These are phyloP conservation scores for Fragum fragum DNA, from an alignment of 2,888 invertebrate genomes.

Conservation along the genomic window DNA sequence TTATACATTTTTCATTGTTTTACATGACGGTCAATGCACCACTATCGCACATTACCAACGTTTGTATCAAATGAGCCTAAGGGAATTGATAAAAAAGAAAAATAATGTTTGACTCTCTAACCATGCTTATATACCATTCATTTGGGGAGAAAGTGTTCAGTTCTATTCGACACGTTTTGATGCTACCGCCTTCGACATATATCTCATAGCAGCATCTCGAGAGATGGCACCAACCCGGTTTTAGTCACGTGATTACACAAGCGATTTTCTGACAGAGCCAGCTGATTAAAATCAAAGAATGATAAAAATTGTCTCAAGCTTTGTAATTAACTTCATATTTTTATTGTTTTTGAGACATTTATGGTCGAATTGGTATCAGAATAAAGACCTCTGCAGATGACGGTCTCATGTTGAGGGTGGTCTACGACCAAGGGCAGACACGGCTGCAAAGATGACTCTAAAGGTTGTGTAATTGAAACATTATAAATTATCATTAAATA, in stretches of 20 bases:
- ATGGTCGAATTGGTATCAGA: background rate
- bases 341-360: slow-evolving; percentile 6
- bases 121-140: background rate
- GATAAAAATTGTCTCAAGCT: slow-evolving; percentile 22
- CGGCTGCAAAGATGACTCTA: background rate
- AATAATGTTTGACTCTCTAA: background rate
- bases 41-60: background rate
- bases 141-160: background rate
- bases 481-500: background rate
- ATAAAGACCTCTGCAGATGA: background rate
- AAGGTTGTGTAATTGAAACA: background rate
- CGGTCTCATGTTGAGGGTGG: background rate
- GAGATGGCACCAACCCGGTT: slow-evolving; percentile 18
- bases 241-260: slow-evolving; percentile 17
- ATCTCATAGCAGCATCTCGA: background rate
- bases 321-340: slow-evolving; percentile 14
- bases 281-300: slow-evolving; percentile 24
- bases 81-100: no score
- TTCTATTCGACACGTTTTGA: slow-evolving; percentile 11
- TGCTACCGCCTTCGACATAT: background rate
- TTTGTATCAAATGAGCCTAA: no score
- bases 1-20: background rate
- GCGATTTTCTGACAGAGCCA: background rate
- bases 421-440: background rate
- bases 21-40: background rate